These are phyloP conservation scores for Caenorhabditis uteleia DNA, from an alignment of 2,888 invertebrate species.

Conservation along the genomic window DNA sequence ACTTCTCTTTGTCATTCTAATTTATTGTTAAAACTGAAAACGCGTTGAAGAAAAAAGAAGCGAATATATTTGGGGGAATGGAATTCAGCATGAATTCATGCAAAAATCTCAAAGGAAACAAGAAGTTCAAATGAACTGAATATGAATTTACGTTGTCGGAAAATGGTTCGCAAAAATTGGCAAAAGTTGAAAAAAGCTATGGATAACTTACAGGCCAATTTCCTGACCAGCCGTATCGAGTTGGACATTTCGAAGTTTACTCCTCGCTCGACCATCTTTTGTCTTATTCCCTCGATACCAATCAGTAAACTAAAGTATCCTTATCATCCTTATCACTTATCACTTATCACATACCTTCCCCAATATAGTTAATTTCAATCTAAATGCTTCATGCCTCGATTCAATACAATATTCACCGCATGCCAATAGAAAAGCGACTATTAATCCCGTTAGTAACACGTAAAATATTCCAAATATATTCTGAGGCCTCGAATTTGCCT, in stretches of 20 bases:
- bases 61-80: conserved; percentile 13
- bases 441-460: conserved; percentile 62
- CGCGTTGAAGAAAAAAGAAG: conserved; percentile 10
- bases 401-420: conserved; percentile 65
- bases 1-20: conserved; percentile 22
- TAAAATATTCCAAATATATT: conserved; percentile 63
- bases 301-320: conserved; percentile 45
- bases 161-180: too few relatives aligned
- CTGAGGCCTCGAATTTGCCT: conserved; percentile 27
- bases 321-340: neutral
- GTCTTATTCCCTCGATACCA: conserved; percentile 42
- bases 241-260: conserved; percentile 53
- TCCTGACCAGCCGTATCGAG: conserved; percentile 54
- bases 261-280: conserved; percentile 24
- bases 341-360: conserved; percentile 44
- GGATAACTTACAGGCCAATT: conserved; percentile 23
- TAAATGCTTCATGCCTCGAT: conserved; percentile 53
- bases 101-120: too few relatives aligned
- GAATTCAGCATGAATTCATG: conserved; percentile 18
- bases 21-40: conserved; percentile 43
- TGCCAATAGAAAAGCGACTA: conserved; percentile 59
- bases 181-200: conserved; percentile 2
- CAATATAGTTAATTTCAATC: conserved; percentile 56
- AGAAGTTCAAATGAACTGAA: neutral
- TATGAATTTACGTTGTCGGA: too few relatives aligned